Percentiles rank a stretch among this genome's conserved stretches.
Evolutionary conservation across 2,888 invertebrate species (phyloP).

Genomic region (Scaeva pyrastri): DNA sequence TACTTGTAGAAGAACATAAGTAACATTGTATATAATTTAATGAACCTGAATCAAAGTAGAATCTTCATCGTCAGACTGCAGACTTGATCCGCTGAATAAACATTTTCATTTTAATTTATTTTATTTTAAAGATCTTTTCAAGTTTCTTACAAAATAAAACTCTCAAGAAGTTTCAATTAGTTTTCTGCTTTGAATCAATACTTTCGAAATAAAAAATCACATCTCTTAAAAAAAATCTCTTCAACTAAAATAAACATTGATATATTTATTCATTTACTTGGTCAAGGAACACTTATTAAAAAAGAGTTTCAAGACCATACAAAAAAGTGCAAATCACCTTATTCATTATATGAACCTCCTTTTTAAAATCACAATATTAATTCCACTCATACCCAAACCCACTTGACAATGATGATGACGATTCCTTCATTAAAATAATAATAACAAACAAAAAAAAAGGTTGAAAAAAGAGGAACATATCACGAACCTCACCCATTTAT

Average conservation of each 20-base stretch:
- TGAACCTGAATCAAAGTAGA: too few species aligned
- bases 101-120: too few species aligned
- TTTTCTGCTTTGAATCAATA: too few species aligned
- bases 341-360: neutral
- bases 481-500: slow-evolving; percentile 38
- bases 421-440: slow-evolving; percentile 29
- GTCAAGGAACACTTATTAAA: slow-evolving; percentile 7
- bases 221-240: neutral
- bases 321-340: slow-evolving; percentile 43
- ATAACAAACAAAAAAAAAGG: neutral
- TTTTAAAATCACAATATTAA: slow-evolving; percentile 32
- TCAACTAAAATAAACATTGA: slow-evolving; percentile 24
- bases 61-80: too few species aligned
- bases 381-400: slow-evolving; percentile 9
- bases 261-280: neutral
- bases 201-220: neutral
- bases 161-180: too few species aligned
- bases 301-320: slow-evolving; percentile 3
- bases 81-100: too few species aligned
- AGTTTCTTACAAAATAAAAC: too few species aligned
- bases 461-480: slow-evolving; percentile 3
- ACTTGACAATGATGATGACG: slow-evolving; percentile 42
- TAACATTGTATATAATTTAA: too few species aligned
- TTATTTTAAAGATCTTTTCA: too few species aligned
- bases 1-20: too few species aligned